These are phyloP conservation scores for Tubulanus polymorphus DNA, from an alignment of 2,888 invertebrate species.

Conservation along the genomic window DNA sequence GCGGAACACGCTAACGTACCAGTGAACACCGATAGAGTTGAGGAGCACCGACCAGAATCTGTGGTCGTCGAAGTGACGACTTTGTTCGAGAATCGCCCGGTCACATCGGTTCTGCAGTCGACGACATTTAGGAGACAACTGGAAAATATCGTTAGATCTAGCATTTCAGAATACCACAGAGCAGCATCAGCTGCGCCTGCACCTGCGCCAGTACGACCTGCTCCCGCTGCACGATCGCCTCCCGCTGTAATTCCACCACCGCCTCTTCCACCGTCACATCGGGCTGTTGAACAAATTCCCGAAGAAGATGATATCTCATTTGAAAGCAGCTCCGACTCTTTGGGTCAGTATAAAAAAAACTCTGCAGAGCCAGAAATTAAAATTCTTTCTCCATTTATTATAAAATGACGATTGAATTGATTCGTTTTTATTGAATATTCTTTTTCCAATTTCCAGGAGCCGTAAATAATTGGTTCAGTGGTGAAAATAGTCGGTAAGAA, in stretches of 20 bases:
- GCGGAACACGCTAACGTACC: conserved; percentile 31
- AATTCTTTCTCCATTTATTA: no score
- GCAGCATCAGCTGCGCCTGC: background rate
- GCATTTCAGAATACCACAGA: background rate
- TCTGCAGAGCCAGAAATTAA: no score
- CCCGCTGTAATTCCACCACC: background rate
- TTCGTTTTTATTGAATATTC: no score
- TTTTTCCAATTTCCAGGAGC: no score
- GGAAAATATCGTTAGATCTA: conserved; percentile 42
- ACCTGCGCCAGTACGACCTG: background rate
- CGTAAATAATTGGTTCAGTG: no score
- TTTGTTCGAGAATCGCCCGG: conserved; percentile 45
- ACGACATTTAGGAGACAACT: conserved; percentile 37
- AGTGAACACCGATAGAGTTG: conserved; percentile 33
- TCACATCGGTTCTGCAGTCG: conserved; percentile 41
- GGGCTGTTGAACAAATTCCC: no score
- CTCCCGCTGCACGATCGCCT: background rate
- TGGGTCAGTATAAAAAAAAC: no score
- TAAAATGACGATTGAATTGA: no score
- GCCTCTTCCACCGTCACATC: no score
- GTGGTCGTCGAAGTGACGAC: conserved; percentile 48
- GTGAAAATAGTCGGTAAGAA: no score
- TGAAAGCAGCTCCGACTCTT: no score
- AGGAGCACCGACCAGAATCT: conserved; percentile 42
- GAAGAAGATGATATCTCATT: no score